Percentiles rank a stretch among this genome's conserved stretches.
Evolutionary conservation across 2,797 vertebrate species (phyloP).

Genomic region (Cynodonichthys magdalenae): DNA sequence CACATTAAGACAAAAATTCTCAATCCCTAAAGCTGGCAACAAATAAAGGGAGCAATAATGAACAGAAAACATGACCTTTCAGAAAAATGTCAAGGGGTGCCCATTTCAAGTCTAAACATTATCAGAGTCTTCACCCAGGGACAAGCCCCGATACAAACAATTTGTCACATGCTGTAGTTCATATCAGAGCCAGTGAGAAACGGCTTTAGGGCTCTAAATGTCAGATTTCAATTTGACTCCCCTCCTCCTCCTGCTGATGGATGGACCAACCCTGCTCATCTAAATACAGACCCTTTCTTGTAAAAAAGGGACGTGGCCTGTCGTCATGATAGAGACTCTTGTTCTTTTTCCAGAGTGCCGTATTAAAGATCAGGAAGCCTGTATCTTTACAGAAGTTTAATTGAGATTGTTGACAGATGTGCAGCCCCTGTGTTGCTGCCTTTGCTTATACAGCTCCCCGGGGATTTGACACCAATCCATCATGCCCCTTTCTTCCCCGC

Average conservation of each 20-base stretch:
- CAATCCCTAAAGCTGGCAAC: conserved; percentile 23
- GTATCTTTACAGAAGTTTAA: conserved; percentile 55
- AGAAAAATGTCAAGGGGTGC: conserved; percentile 71
- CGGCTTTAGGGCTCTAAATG: conserved; percentile 74
- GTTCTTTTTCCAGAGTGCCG: conserved; percentile 25
- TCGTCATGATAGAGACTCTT: conserved; percentile 47
- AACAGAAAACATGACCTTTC: conserved; percentile 76
- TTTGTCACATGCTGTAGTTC: conserved; percentile 75
- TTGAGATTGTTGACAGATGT: conserved; percentile 72
- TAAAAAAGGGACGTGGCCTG: conserved; percentile 47
- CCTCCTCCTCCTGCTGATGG: conserved; percentile 61
- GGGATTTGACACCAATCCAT: conserved; percentile 67
- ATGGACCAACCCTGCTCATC: conserved; percentile 66
- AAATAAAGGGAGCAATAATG: conserved; percentile 54
- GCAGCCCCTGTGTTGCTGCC: conserved; percentile 36
- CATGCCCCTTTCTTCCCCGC: conserved; percentile 55
- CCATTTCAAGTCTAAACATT: conserved; percentile 72
- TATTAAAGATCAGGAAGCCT: conserved; percentile 33
- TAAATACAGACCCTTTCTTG: conserved; percentile 63
- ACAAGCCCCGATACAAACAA: conserved; percentile 69
- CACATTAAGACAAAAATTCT: conserved; percentile 52
- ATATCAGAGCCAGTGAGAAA: conserved; percentile 68
- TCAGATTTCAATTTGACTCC: conserved; percentile 78
- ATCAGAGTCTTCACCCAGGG: conserved; percentile 64
- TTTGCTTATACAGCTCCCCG: conserved; percentile 36